These are phyloP conservation scores for Oligia fasciuncula DNA, from an alignment of 2,888 invertebrate species.

Conservation along the genomic window DNA sequence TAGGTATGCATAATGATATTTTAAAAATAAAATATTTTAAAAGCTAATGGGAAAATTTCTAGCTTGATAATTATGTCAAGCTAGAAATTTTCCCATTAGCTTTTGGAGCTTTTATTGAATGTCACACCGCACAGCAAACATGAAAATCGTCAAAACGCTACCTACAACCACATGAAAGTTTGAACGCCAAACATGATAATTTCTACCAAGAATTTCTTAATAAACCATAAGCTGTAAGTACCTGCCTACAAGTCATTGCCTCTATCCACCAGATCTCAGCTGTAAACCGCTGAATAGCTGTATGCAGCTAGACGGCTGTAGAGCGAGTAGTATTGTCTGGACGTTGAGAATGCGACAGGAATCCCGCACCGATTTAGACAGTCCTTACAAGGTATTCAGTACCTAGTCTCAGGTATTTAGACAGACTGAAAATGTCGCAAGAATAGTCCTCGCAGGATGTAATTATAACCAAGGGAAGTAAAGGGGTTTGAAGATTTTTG, in stretches of 20 bases:
- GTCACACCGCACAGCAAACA: neutral
- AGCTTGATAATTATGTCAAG: neutral
- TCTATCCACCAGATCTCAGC: neutral
- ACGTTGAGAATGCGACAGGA: slow-evolving; percentile 37
- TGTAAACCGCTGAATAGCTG: neutral
- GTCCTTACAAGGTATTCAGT: slow-evolving; percentile 7
- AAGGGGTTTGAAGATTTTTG: too few species aligned
- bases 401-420: slow-evolving; percentile 32
- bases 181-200: neutral
- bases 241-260: neutral
- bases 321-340: slow-evolving; percentile 31
- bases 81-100: neutral
- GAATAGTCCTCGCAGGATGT: neutral
- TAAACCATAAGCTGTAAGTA: slow-evolving; percentile 1
- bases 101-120: neutral
- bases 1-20: too few species aligned
- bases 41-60: too few species aligned
- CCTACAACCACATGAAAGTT: too few species aligned
- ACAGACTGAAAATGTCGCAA: slow-evolving; percentile 15
- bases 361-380: slow-evolving; percentile 40
- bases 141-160: neutral
- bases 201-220: neutral
- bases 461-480: neutral
- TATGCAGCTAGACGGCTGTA: slow-evolving; percentile 1
- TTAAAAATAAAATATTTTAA: too few species aligned